A percentile compares a stretch with the other conserved stretches of the same genome.
Conservation (phyloP, 2,113 vertebrate species). For the Chinchilla lanigera region DNA sequence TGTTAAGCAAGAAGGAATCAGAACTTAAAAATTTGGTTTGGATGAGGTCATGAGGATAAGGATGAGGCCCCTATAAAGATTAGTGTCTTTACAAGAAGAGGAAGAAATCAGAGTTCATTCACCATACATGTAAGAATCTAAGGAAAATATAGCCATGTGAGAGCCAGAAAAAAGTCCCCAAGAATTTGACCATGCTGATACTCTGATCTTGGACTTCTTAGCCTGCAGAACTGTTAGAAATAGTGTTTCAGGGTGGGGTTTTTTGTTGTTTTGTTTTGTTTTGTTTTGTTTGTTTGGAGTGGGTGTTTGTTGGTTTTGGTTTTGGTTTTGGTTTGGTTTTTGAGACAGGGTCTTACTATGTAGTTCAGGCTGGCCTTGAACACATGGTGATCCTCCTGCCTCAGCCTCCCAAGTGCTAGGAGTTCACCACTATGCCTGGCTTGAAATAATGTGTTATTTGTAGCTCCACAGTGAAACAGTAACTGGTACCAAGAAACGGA, state of each 20-base stretch:
- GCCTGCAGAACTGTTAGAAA: neutral
- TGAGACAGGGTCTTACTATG: neutral
- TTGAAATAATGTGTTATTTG: neutral
- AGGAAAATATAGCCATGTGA: neutral
- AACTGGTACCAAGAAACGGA: neutral
- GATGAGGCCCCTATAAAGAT: no score
- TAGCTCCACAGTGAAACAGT: neutral
- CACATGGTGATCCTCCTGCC: neutral
- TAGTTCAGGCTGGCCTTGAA: neutral
- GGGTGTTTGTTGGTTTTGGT: neutral
- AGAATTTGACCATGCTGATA: neutral
- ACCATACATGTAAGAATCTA: neutral
- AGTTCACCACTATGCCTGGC: neutral
- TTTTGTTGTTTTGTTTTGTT: no score
- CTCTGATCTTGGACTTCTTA: neutral
- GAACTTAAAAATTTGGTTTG: no score
- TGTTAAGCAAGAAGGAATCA: no score
- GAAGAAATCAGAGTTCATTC: neutral
- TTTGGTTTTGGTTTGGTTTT: neutral
- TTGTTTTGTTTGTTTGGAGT: no score
- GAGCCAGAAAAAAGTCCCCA: neutral
- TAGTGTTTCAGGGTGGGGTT: neutral
- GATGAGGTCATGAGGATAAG: no score
- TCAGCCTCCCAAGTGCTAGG: neutral
- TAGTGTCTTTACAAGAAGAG: neutral